phyloP scores from a whole-genome alignment of 2,888 invertebrate genomes.

The Penaeus monodon region DNA sequence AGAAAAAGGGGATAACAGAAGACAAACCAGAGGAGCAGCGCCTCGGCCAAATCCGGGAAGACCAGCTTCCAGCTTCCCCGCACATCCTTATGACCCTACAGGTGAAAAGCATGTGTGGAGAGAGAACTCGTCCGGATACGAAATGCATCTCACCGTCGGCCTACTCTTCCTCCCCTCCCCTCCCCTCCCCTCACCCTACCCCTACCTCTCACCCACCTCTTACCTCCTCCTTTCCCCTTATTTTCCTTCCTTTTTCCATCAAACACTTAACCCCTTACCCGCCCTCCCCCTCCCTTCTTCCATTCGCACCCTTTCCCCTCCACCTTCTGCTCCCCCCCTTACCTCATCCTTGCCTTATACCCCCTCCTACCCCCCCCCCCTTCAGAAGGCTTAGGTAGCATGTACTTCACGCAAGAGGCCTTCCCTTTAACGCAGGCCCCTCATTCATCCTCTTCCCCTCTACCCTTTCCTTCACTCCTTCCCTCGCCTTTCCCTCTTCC shows the following conservation, averaged over 20 bases:
- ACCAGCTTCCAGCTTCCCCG: not conserved
- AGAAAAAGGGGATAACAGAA: not conserved
- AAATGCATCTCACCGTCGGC: not conserved
- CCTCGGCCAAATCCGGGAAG: too few species aligned
- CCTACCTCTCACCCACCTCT: not conserved
- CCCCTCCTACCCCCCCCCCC: too few species aligned
- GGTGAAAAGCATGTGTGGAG: not conserved
- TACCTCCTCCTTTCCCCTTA: too few species aligned
- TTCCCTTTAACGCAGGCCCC: not conserved
- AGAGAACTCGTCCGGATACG: not conserved
- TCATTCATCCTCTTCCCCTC: not conserved
- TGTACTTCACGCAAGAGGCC: not conserved
- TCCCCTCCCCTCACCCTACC: not conserved
- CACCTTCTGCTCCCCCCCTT: not conserved
- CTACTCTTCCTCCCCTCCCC: too few species aligned
- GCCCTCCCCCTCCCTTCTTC: too few species aligned
- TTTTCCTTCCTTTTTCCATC: too few species aligned
- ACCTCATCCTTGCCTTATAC: too few species aligned
- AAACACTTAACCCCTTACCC: not conserved
- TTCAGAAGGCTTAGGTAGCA: not conserved
- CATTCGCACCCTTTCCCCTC: not conserved
- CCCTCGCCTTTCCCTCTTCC: not conserved
- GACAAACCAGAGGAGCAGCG: not conserved
- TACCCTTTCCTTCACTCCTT: not conserved
- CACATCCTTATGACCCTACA: not conserved